phyloP scores from a whole-genome alignment of 1,140 invertebrate genomes.

The Luehdorfia chinensis region DNA sequence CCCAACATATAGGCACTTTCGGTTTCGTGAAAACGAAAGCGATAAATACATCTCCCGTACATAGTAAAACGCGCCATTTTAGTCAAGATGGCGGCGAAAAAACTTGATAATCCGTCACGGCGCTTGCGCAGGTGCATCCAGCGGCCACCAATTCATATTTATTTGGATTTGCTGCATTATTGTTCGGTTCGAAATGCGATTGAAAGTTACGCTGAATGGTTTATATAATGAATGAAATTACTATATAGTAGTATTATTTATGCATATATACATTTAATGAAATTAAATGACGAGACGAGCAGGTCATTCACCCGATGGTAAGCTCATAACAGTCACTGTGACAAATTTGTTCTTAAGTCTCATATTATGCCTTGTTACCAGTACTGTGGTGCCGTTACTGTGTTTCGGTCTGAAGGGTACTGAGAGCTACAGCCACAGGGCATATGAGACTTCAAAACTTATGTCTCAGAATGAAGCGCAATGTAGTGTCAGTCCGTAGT shows the following conservation, averaged over 20 bases:
- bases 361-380: no score
- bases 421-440: no score
- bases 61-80: constrained; percentile 48
- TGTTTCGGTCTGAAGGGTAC: background rate
- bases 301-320: no score
- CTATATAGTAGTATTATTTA: no score
- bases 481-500: no score
- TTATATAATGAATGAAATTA: background rate
- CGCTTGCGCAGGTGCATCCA: constrained; percentile 34
- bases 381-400: background rate
- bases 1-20: constrained; percentile 67
- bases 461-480: no score
- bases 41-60: constrained; percentile 48
- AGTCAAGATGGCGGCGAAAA: constrained; percentile 48
- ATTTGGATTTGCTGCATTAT: constrained; percentile 25
- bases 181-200: constrained; percentile 19
- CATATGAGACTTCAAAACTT: no score
- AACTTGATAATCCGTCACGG: constrained; percentile 53
- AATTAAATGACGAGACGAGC: no score
- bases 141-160: constrained; percentile 44
- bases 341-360: no score
- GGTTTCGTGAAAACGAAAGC: constrained; percentile 70
- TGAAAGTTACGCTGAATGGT: constrained; percentile 16
- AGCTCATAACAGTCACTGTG: no score
- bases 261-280: no score